A percentile compares a stretch with the other conserved stretches of the same genome.
phyloP scores from a whole-genome alignment of 2,888 invertebrate species.

The Drosophila prostipennis region DNA sequence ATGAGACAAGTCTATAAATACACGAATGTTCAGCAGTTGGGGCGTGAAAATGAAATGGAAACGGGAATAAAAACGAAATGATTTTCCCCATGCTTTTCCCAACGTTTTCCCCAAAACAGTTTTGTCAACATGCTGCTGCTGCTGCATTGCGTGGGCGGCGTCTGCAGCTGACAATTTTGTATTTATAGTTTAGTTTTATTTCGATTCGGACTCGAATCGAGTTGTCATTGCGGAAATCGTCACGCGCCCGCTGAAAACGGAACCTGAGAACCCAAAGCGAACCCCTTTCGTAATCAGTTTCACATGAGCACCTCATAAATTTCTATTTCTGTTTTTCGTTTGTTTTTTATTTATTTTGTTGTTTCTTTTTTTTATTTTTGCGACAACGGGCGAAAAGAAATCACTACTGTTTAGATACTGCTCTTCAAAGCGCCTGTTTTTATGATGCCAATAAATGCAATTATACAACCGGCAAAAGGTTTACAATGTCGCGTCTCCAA shows the following conservation, averaged over 20 bases:
- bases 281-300: slow-evolving; percentile 71
- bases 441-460: slow-evolving; percentile 78
- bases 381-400: slow-evolving; percentile 59
- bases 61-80: slow-evolving; percentile 48
- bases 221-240: slow-evolving; percentile 52
- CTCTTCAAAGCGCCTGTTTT: slow-evolving; percentile 73
- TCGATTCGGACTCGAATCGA: slow-evolving; percentile 20
- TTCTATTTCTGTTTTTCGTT: slow-evolving; percentile 44
- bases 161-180: slow-evolving; percentile 78
- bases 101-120: slow-evolving; percentile 17
- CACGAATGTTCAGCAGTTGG: slow-evolving; percentile 54
- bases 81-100: slow-evolving; percentile 36
- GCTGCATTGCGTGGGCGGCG: slow-evolving; percentile 59
- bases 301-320: slow-evolving; percentile 74
- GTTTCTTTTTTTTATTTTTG: slow-evolving; percentile 22
- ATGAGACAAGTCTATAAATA: slow-evolving; percentile 83
- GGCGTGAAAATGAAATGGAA: slow-evolving; percentile 66
- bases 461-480: slow-evolving; percentile 67
- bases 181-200: slow-evolving; percentile 59
- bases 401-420: slow-evolving; percentile 81
- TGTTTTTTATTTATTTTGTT: slow-evolving; percentile 5
- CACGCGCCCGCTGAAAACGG: slow-evolving; percentile 30
- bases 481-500: slow-evolving; percentile 45
- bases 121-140: slow-evolving; percentile 60
- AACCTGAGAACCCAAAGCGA: slow-evolving; percentile 26